Evolutionary conservation across 2,888 invertebrate species (phyloP).

Genomic region (Unio delphinus): DNA sequence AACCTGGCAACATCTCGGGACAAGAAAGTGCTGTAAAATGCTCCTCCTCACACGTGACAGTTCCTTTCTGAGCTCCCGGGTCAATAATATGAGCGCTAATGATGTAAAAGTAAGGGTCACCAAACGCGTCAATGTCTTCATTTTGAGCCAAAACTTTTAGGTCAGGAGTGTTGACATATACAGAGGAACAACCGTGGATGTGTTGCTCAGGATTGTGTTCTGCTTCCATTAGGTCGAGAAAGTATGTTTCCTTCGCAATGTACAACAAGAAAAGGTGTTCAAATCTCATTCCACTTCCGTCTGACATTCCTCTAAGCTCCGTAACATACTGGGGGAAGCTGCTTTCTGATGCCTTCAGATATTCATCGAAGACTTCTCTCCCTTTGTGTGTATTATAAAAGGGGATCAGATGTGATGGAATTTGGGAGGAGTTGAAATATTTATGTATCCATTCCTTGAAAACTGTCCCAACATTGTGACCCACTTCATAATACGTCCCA

Average conservation of each 20-base stretch:
- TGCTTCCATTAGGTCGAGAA: no score
- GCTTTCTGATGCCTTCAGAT: no score
- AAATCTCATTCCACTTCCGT: conserved; percentile 1
- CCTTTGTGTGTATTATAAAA: conserved; percentile 18
- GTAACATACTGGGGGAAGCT: conserved; percentile 9
- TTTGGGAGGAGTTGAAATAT: no score
- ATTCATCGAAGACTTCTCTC: neutral
- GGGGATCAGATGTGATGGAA: conserved; percentile 10
- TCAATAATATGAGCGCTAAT: conserved; percentile 10
- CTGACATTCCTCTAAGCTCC: conserved; percentile 36
- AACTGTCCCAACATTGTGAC: no score
- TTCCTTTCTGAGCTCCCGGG: no score
- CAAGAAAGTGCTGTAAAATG: conserved; percentile 33
- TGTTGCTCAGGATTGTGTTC: no score
- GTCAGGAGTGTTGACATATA: conserved; percentile 3
- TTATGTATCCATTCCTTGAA: no score
- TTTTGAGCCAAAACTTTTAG: conserved; percentile 14
- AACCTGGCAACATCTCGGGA: conserved; percentile 17
- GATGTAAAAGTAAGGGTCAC: conserved; percentile 28
- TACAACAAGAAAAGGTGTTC: no score
- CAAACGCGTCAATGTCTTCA: conserved; percentile 31
- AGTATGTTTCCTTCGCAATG: no score
- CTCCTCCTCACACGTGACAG: neutral
- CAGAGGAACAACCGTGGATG: no score
- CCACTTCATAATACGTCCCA: conserved; percentile 12